These are phyloP conservation scores for Struthidea cinerea DNA, from an alignment of 2,113 vertebrate species.

Conservation along the genomic window DNA sequence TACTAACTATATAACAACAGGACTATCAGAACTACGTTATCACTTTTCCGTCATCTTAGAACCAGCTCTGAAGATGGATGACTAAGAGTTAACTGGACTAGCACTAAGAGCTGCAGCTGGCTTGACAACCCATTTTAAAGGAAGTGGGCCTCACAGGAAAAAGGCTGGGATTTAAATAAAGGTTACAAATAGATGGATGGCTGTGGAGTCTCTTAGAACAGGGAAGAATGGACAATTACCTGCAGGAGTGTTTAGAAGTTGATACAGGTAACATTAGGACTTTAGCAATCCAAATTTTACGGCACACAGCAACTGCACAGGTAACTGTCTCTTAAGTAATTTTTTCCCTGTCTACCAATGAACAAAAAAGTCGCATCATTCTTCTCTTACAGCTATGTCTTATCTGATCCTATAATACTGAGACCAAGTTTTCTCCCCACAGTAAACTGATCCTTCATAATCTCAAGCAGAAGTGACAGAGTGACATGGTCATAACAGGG, in stretches of 20 bases:
- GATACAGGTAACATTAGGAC: not conserved
- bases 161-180: slow-evolving; percentile 6
- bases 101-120: not conserved
- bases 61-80: not conserved
- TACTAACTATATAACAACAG: not conserved
- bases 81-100: not conserved
- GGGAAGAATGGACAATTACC: not conserved
- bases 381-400: not conserved
- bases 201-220: not conserved
- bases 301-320: not conserved
- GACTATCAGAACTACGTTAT: not conserved
- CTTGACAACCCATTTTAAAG: slow-evolving; percentile 1
- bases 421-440: not conserved
- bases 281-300: not conserved
- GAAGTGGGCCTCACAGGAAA: slow-evolving; percentile 16
- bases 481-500: fast-evolving
- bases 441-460: not conserved
- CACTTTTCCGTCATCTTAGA: not conserved
- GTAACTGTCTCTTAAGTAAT: not conserved
- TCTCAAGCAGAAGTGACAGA: not conserved
- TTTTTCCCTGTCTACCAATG: not conserved
- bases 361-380: not conserved
- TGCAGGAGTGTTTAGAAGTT: not conserved
- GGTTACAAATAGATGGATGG: not conserved
- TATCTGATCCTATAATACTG: not conserved